Evolutionary conservation across 2,113 vertebrate genomes (phyloP).

Genomic region (Pelobates fuscus): DNA sequence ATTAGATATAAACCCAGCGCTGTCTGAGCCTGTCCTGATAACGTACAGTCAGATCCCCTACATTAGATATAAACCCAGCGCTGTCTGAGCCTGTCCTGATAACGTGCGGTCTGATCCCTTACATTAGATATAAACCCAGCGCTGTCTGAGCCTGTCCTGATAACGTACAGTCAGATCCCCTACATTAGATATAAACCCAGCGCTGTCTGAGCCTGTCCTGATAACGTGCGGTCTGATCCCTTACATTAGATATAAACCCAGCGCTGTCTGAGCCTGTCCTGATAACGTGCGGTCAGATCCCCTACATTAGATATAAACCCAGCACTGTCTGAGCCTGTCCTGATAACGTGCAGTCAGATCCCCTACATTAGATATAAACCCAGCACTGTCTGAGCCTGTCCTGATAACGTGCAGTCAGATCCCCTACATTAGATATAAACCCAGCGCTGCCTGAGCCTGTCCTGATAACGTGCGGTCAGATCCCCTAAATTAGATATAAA

Average conservation of each 20-base stretch:
- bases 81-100: slow-evolving; percentile 2
- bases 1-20: too few relatives aligned
- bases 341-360: neutral
- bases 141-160: too few relatives aligned
- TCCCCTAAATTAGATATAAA: too few relatives aligned
- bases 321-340: neutral
- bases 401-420: neutral
- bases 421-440: too few relatives aligned
- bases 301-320: neutral
- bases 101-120: neutral
- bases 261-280: too few relatives aligned
- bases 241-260: too few relatives aligned
- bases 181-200: neutral
- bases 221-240: neutral
- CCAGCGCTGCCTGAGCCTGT: neutral
- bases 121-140: too few relatives aligned
- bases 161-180: too few relatives aligned
- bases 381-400: neutral
- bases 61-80: neutral
- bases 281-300: too few relatives aligned
- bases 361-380: neutral
- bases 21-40: too few relatives aligned
- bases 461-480: neutral
- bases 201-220: neutral
- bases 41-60: too few relatives aligned